Conservation (phyloP, 2,797 vertebrate genomes). For the Xenops minutus region DNA sequence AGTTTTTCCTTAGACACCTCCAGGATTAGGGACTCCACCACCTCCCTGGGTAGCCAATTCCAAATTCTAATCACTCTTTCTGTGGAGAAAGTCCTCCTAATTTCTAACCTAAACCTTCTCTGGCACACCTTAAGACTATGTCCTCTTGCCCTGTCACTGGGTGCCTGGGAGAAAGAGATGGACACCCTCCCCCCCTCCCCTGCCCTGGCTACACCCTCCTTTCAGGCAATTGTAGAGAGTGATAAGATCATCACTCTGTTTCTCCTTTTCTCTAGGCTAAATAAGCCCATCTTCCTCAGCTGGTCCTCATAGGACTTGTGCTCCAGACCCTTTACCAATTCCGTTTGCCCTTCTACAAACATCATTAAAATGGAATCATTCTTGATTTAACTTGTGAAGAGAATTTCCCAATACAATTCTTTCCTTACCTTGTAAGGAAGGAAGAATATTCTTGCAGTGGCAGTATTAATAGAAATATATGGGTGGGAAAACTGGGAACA, state of each 20-base stretch:
- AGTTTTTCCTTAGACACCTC: not conserved
- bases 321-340: not conserved
- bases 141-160: not conserved
- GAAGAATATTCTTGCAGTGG: not conserved
- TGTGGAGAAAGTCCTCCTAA: not conserved
- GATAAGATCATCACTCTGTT: no score
- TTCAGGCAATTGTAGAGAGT: not conserved
- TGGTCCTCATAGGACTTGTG: not conserved
- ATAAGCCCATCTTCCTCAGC: not conserved
- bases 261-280: not conserved
- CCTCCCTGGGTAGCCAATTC: not conserved
- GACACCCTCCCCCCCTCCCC: no score
- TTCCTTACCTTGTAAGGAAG: not conserved
- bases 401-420: not conserved
- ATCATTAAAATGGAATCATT: not conserved
- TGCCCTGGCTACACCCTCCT: fast-evolving
- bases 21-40: fast-evolving
- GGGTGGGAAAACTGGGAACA: not conserved
- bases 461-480: not conserved
- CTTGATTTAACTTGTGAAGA: not conserved
- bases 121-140: not conserved
- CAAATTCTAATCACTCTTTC: not conserved
- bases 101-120: not conserved
- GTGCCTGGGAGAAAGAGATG: not conserved
- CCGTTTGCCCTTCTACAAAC: not conserved